phyloP scores from a whole-genome alignment of 2,113 vertebrate species.

The Todiramphus chloris region DNA sequence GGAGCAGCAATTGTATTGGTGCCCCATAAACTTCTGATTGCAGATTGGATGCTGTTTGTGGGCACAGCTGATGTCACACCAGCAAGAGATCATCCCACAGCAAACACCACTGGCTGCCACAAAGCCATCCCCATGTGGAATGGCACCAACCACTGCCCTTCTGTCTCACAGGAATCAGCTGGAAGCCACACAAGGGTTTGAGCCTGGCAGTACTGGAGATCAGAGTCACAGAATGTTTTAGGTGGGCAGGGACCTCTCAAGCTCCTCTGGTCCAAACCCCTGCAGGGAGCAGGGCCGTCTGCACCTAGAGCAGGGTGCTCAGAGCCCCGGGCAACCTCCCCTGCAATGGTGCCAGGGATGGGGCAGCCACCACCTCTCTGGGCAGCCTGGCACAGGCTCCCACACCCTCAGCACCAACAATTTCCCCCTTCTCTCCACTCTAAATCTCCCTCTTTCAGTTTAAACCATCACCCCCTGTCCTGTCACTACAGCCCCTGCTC shows the following conservation, averaged over 20 bases:
- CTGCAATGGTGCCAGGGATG: no score
- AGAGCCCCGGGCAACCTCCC: no score
- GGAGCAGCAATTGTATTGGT: not conserved
- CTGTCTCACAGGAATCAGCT: not conserved
- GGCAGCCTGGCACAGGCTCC: not conserved
- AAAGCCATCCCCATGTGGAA: not conserved
- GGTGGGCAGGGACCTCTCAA: not conserved
- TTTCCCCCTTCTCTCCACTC: not conserved
- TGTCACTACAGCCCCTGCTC: not conserved
- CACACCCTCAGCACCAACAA: not conserved
- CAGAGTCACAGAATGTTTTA: not conserved
- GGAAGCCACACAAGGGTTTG: not conserved
- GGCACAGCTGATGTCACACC: not conserved
- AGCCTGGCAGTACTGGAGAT: not conserved
- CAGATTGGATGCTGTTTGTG: not conserved
- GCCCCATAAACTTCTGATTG: not conserved
- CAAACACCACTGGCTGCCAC: fast-evolving
- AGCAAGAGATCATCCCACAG: not conserved
- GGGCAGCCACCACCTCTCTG: no score
- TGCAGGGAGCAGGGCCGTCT: not conserved
- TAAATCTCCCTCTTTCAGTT: not conserved
- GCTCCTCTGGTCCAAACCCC: no score
- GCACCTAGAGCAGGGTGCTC: not conserved
- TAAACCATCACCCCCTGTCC: not conserved
- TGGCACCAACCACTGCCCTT: not conserved